Percentiles rank a stretch among this genome's conserved stretches.
Conservation (phyloP, 1,140 invertebrate genomes). For the Phymastichus coffea region DNA sequence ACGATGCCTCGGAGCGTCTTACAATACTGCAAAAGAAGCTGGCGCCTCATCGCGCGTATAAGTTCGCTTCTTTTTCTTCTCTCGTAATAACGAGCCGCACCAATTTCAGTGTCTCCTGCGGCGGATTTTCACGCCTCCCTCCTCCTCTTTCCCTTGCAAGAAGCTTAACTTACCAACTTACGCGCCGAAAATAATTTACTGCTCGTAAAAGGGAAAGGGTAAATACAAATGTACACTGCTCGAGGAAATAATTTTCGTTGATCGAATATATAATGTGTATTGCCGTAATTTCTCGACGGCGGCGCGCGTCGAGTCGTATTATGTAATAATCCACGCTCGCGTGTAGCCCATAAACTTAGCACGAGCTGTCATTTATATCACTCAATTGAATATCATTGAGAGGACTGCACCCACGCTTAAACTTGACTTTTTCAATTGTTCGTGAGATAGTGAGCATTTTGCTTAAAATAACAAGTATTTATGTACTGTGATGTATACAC, state of each 20-base stretch:
- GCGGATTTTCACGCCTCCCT: constrained; percentile 16
- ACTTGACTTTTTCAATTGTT: no score
- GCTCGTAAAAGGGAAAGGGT: constrained; percentile 1
- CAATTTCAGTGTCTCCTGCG: constrained; percentile 31
- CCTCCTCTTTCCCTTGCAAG: no score
- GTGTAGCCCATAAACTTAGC: not conserved
- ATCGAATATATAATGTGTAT: no score
- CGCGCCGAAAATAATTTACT: constrained; percentile 20
- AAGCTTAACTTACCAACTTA: no score
- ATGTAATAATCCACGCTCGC: not conserved
- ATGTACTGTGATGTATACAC: no score
- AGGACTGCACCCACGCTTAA: no score
- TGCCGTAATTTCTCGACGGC: not conserved
- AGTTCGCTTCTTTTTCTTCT: no score
- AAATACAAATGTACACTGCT: constrained; percentile 13
- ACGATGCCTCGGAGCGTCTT: constrained; percentile 15
- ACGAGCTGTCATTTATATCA: not conserved
- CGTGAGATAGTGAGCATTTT: no score
- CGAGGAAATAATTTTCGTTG: constrained; percentile 4
- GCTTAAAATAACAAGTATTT: no score
- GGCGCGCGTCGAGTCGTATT: not conserved
- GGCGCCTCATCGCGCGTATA: not conserved
- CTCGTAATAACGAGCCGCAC: not conserved
- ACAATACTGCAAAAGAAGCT: not conserved
- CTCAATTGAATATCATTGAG: no score